Percentiles rank a stretch among this genome's conserved stretches.
phyloP scores from a whole-genome alignment of 2,888 invertebrate genomes.

The Eumacrocentrus americanus region DNA sequence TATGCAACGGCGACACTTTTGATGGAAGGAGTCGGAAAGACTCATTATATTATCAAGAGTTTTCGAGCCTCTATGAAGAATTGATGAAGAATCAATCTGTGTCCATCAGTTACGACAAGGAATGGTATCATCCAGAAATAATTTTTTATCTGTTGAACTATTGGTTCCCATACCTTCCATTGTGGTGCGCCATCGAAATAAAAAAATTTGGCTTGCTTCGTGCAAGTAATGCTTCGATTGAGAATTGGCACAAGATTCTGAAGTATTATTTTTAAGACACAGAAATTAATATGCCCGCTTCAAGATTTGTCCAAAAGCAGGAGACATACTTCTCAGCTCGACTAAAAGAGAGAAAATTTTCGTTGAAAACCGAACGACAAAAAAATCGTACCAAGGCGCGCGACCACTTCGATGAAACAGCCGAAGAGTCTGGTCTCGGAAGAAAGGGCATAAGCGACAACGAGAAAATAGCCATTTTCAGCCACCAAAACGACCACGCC shows the following conservation, averaged over 20 bases:
- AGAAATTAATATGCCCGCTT: not conserved
- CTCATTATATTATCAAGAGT: too few relatives aligned
- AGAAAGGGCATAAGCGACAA: too few relatives aligned
- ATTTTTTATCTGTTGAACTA: not conserved
- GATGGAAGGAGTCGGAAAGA: too few relatives aligned
- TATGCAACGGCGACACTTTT: too few relatives aligned
- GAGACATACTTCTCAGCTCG: not conserved
- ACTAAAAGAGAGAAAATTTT: not conserved
- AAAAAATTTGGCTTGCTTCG: not conserved
- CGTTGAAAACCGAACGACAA: not conserved
- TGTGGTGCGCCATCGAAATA: not conserved
- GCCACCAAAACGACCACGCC: too few relatives aligned
- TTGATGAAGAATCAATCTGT: too few relatives aligned
- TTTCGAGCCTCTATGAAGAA: too few relatives aligned
- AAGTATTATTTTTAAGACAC: not conserved
- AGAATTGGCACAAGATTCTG: slow-evolving; percentile 4
- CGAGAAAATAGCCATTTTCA: too few relatives aligned
- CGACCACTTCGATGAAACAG: too few relatives aligned
- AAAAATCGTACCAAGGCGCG: too few relatives aligned
- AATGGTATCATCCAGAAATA: too few relatives aligned
- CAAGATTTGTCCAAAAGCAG: not conserved
- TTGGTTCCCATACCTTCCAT: not conserved
- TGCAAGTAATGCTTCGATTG: not conserved
- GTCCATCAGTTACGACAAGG: too few relatives aligned
- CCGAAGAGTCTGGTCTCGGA: not conserved